A percentile compares a stretch with the other conserved stretches of the same genome.
Evolutionary conservation across 2,888 invertebrate species (phyloP).

Genomic region (Troglohyphantes excavatus): DNA sequence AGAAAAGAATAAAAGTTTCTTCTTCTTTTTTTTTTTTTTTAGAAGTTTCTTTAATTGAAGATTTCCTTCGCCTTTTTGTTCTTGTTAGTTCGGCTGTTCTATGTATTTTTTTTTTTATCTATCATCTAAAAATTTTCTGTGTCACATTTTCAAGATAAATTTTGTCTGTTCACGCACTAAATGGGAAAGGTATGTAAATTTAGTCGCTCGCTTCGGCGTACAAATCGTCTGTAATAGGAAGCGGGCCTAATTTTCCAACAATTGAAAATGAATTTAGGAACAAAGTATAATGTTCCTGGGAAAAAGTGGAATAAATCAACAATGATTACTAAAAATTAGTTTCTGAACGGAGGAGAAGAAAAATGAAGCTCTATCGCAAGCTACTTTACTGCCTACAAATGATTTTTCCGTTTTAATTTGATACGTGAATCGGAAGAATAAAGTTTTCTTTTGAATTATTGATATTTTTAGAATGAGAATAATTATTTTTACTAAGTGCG

Average conservation of each 20-base stretch:
- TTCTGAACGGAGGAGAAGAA: background rate
- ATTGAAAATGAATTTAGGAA: conserved; percentile 34
- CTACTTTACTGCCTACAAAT: background rate
- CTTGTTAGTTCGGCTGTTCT: background rate
- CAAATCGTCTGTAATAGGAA: background rate
- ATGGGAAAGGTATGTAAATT: conserved; percentile 50
- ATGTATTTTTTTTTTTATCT: conserved; percentile 25
- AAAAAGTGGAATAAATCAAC: conserved; percentile 6
- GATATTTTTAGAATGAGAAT: too few relatives aligned
- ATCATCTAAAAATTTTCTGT: conserved; percentile 33
- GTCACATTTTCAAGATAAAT: conserved; percentile 50
- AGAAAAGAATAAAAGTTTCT: conserved; percentile 61
- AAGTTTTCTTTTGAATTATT: background rate
- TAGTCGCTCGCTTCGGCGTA: conserved; percentile 6
- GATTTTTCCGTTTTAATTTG: background rate
- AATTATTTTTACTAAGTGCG: too few relatives aligned
- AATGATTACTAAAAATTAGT: conserved; percentile 20
- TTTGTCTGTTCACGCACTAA: conserved; percentile 41
- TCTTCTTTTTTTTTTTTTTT: too few relatives aligned
- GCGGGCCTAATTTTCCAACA: conserved; percentile 22
- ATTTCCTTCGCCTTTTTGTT: conserved; percentile 6
- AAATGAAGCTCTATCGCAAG: background rate
- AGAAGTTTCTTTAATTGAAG: conserved; percentile 76
- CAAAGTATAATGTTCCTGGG: background rate
- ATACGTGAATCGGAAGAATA: background rate